Conservation (phyloP, 2,113 vertebrate species). For the Thinocorus orbignyianus region DNA sequence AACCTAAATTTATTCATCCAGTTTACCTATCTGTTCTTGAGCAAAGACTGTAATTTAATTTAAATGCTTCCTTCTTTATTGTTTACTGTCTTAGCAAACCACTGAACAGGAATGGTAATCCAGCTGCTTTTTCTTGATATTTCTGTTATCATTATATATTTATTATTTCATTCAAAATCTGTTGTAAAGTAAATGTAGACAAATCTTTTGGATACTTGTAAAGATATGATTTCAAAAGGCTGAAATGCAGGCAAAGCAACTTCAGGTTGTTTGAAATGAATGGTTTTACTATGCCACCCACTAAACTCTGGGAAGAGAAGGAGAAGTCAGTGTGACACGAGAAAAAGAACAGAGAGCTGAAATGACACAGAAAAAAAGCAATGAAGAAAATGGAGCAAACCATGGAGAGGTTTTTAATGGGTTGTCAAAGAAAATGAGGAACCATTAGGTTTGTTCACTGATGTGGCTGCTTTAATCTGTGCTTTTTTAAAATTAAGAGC, state of each 20-base stretch:
- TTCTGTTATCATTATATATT: background rate
- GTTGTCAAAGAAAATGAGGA: background rate
- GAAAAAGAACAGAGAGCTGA: background rate
- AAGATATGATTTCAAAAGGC: background rate
- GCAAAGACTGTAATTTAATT: background rate
- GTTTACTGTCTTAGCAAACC: background rate
- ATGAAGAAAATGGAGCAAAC: background rate
- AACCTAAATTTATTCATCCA: background rate
- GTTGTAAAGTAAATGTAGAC: background rate
- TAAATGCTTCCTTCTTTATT: background rate
- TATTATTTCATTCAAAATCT: background rate
- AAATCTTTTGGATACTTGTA: background rate
- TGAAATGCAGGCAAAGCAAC: background rate
- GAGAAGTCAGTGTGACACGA: background rate
- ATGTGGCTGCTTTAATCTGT: background rate
- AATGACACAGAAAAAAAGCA: background rate
- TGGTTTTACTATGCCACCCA: background rate
- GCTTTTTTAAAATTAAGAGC: background rate
- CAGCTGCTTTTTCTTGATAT: background rate
- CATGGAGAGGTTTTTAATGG: background rate
- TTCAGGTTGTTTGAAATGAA: background rate
- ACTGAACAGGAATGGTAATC: background rate
- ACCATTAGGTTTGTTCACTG: constrained; percentile 2
- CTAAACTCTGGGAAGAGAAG: background rate
- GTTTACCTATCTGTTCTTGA: background rate